Evolutionary conservation across 1,140 invertebrate species (phyloP).

Genomic region (Latrodectus geometricus): DNA sequence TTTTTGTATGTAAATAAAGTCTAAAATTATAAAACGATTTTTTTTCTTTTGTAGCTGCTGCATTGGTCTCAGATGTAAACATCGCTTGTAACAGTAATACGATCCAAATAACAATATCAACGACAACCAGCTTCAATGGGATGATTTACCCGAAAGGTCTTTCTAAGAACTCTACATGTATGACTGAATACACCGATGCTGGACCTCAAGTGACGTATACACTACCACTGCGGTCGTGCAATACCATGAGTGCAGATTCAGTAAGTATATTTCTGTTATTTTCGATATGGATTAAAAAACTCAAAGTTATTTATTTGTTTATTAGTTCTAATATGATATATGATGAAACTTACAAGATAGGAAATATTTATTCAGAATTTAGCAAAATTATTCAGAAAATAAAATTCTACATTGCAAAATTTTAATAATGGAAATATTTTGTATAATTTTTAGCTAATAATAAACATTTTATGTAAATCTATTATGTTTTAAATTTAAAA

Average conservation of each 20-base stretch:
- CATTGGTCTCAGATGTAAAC: conserved; percentile 71
- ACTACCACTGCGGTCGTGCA: conserved; percentile 88
- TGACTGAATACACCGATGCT: conserved; percentile 80
- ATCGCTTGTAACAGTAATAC: conserved; percentile 80
- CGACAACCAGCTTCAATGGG: conserved; percentile 81
- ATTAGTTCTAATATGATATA: too few relatives aligned
- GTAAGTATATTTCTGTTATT: conserved; percentile 68
- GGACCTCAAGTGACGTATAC: conserved; percentile 81
- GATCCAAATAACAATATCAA: conserved; percentile 77
- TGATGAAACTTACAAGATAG: too few relatives aligned
- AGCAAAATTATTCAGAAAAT: too few relatives aligned
- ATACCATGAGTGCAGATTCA: conserved; percentile 92
- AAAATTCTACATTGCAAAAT: too few relatives aligned
- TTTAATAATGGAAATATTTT: too few relatives aligned
- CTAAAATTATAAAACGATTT: neutral
- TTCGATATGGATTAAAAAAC: too few relatives aligned
- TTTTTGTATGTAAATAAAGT: too few relatives aligned
- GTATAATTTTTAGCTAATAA: too few relatives aligned
- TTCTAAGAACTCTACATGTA: conserved; percentile 89
- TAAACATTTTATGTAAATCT: too few relatives aligned
- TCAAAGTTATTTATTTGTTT: too few relatives aligned
- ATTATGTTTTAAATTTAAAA: too few relatives aligned
- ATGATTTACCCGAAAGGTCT: conserved; percentile 91
- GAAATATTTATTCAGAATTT: too few relatives aligned
- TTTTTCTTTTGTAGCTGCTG: conserved; percentile 42